Base-by-base conservation (phyloP, 2,888 invertebrate species). In the Pyrocoelia pectoralis region DNA sequence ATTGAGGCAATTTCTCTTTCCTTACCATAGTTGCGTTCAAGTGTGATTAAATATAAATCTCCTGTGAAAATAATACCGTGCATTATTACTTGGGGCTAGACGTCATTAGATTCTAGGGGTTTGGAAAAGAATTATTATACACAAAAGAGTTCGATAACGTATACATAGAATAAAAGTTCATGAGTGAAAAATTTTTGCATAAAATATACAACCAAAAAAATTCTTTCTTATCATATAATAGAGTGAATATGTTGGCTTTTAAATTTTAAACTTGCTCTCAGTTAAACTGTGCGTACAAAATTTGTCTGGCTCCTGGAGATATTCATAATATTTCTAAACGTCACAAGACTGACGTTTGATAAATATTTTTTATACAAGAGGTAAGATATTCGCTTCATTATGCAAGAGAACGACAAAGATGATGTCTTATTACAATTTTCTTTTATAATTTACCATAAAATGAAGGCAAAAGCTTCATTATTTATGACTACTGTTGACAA, bases 371-470 rank as follows among this genome's bases (percentile, higher is more conserved):
- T 58, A 58, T 48, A 58, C 33, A 62, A 58, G 50, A 54, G 29
- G 38, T 50, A 24, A 53, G 57, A 57, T 57, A 57, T 63, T 63
- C 54, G 56, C 54, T 57, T 63, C 63, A 54, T 63, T 62, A 62
- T 56, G 41, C 52, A 28, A 13, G n/a, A 33, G 8, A 18, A 52
- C 33, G 53, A 49, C 56, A 18, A 29, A 52, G 56, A 38, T n/a
- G n/a, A n/a, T 54, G 58, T 58, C 49, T 57, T 58, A 49, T 58
- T 53, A 57, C 46, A 29, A 40, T 55, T 14, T 29, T 52, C 49
- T 19, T 58, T 63, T 43, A 63, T 61, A 63, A 63, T 54, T 52
- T 57, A 56, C 62, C 52, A 62, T 56, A 57, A 62, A 62, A 56
- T 62, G 62, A 56, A 24, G 51, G 53, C 63, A 54, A 48, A 33